Conservation (phyloP, 2,888 invertebrate genomes). For the Macroteleia sp. region DNA sequence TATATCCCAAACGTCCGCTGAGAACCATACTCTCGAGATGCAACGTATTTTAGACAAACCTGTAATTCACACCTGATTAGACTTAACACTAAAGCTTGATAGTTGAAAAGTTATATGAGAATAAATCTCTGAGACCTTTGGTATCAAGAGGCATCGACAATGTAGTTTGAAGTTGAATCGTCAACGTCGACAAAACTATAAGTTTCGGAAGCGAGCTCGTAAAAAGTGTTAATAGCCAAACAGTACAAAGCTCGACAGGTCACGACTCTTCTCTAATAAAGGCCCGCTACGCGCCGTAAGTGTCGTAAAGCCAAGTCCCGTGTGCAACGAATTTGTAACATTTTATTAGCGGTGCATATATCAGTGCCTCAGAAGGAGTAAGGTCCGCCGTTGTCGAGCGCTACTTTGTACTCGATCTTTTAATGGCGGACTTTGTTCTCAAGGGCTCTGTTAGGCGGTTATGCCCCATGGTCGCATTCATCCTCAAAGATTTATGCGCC, state of each 20-base stretch:
- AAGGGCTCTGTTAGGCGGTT: constrained; percentile 71
- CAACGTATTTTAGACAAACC: too few species aligned
- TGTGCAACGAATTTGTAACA: constrained; percentile 81
- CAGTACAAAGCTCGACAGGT: constrained; percentile 52
- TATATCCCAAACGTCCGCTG: too few species aligned
- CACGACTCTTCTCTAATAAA: constrained; percentile 72
- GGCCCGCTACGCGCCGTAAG: constrained; percentile 68
- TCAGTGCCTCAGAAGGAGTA: constrained; percentile 56
- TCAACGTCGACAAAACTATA: constrained; percentile 53
- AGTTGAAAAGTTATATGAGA: constrained; percentile 19
- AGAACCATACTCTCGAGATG: too few species aligned
- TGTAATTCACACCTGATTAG: constrained; percentile 45
- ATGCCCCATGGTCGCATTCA: constrained; percentile 75
- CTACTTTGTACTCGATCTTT: constrained; percentile 74
- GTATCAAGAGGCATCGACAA: constrained; percentile 30
- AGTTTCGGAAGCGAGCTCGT: constrained; percentile 48
- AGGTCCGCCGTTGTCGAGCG: constrained; percentile 33
- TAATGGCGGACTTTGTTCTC: constrained; percentile 78
- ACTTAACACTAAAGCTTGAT: not conserved
- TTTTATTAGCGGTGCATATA: constrained; percentile 79
- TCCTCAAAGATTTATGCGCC: constrained; percentile 77
- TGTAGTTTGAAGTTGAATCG: constrained; percentile 47
- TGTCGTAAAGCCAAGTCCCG: constrained; percentile 77
- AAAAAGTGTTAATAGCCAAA: constrained; percentile 56
- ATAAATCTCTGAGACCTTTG: constrained; percentile 37